Evolutionary conservation across 2,113 vertebrate species (phyloP).

Genomic region (Laterallus jamaicensis): DNA sequence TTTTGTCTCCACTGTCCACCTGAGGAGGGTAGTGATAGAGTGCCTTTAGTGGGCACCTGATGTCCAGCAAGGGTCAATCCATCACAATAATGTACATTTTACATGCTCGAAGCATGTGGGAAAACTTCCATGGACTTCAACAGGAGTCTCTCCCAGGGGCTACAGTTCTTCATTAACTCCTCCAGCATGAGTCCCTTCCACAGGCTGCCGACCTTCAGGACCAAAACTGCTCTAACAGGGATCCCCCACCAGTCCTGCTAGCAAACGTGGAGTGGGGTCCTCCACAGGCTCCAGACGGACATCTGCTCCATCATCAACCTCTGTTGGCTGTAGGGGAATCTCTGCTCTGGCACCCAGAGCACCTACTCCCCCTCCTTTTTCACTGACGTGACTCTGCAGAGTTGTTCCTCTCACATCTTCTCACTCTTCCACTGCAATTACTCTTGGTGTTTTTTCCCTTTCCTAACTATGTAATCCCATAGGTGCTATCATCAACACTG

Average conservation of each 20-base stretch:
- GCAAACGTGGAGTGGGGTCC: too few species aligned
- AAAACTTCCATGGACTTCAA: not conserved
- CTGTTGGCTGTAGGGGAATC: not conserved
- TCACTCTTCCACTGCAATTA: not conserved
- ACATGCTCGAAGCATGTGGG: not conserved
- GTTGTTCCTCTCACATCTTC: not conserved
- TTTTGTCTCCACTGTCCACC: not conserved
- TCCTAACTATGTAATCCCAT: too few species aligned
- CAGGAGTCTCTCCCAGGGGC: too few species aligned
- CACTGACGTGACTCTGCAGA: too few species aligned
- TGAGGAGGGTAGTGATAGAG: not conserved
- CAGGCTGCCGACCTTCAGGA: not conserved
- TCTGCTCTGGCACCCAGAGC: not conserved
- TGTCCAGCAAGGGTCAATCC: not conserved
- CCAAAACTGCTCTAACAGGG: not conserved
- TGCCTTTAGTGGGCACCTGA: fast-evolving
- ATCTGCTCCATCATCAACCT: fast-evolving
- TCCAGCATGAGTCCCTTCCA: not conserved
- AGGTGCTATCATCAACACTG: too few species aligned
- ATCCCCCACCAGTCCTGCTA: too few species aligned
- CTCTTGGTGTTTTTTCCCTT: too few species aligned
- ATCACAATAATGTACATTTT: not conserved
- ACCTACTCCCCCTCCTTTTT: not conserved
- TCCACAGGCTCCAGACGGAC: not conserved
- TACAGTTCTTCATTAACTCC: not conserved